Percentiles rank a stretch among this genome's conserved stretches.
phyloP scores from a whole-genome alignment of 2,888 invertebrate species.

The Agrilus mali region DNA sequence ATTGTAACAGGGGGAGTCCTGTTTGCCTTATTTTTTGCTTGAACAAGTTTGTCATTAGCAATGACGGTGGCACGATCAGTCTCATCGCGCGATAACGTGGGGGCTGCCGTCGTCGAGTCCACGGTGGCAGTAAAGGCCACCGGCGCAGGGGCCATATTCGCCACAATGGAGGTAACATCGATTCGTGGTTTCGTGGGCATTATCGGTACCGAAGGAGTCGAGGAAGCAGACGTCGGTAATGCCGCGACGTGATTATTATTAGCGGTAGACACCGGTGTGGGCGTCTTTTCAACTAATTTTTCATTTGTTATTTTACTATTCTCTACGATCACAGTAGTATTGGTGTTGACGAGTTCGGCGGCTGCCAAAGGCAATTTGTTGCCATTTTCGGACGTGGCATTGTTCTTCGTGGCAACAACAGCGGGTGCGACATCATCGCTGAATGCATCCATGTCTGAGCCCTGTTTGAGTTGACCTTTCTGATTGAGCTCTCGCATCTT shows the following conservation, averaged over 20 bases:
- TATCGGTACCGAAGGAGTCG: not conserved
- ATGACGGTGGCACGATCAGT: slow-evolving; percentile 22
- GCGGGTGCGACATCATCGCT: slow-evolving; percentile 27
- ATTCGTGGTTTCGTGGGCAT: slow-evolving; percentile 16
- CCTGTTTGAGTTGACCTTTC: slow-evolving; percentile 45
- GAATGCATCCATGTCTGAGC: slow-evolving; percentile 48
- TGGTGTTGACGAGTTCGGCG: slow-evolving; percentile 7
- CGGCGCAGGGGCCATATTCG: not conserved
- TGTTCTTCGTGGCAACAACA: slow-evolving; percentile 9
- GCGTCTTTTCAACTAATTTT: not conserved
- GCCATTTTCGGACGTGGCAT: slow-evolving; percentile 6
- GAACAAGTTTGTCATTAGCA: slow-evolving; percentile 28
- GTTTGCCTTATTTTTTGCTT: slow-evolving; percentile 31
- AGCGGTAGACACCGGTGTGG: not conserved
- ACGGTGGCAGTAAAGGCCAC: not conserved
- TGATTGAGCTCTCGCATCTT: slow-evolving; percentile 42
- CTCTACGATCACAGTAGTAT: slow-evolving; percentile 5
- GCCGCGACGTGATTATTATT: not conserved
- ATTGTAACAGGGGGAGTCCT: slow-evolving; percentile 22
- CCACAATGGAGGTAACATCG: slow-evolving; percentile 27
- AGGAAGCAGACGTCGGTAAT: too few relatives aligned
- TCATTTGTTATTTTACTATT: slow-evolving; percentile 4
- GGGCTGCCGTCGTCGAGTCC: slow-evolving; percentile 1
- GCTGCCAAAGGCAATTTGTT: not conserved
- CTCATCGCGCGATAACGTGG: slow-evolving; percentile 21